Percentiles rank a stretch among this genome's conserved stretches.
Conservation (phyloP, 2,113 vertebrate species). For the Orthonyx spaldingii region DNA sequence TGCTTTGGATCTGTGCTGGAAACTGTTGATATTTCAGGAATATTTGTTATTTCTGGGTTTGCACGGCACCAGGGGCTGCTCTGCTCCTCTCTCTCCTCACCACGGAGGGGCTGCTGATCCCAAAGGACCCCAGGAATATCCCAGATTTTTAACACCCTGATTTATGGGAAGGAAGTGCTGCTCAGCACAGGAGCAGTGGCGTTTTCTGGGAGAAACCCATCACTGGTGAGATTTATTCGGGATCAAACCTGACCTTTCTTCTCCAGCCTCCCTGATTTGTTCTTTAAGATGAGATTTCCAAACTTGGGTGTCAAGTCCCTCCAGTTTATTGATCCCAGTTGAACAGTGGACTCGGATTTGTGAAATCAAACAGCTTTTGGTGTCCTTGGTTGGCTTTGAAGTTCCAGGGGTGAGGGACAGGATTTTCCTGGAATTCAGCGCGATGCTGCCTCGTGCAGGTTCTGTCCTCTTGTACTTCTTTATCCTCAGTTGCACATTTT, state of each 20-base stretch:
- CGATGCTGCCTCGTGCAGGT: fast-evolving
- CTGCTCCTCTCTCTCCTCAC: background rate
- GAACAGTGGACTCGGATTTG: fast-evolving
- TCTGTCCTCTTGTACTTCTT: background rate
- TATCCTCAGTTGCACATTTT: background rate
- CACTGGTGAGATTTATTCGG: background rate
- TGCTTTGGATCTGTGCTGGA: background rate
- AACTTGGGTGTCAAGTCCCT: background rate
- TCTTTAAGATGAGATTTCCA: background rate
- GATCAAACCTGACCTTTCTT: background rate
- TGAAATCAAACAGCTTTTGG: background rate
- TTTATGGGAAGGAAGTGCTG: background rate
- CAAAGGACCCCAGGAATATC: background rate
- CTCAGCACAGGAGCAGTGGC: too few species aligned
- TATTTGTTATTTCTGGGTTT: background rate
- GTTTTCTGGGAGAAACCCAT: background rate
- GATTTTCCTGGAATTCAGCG: background rate
- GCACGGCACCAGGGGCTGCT: background rate
- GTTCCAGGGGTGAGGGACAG: fast-evolving
- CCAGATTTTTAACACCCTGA: background rate
- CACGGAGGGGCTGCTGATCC: background rate
- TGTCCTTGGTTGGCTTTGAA: background rate
- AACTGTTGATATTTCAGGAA: background rate
- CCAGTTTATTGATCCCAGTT: too few species aligned
- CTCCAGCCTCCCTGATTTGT: background rate